These are phyloP conservation scores for Rotaria sp. DNA, from an alignment of 2,888 invertebrate species.

Conservation along the genomic window DNA sequence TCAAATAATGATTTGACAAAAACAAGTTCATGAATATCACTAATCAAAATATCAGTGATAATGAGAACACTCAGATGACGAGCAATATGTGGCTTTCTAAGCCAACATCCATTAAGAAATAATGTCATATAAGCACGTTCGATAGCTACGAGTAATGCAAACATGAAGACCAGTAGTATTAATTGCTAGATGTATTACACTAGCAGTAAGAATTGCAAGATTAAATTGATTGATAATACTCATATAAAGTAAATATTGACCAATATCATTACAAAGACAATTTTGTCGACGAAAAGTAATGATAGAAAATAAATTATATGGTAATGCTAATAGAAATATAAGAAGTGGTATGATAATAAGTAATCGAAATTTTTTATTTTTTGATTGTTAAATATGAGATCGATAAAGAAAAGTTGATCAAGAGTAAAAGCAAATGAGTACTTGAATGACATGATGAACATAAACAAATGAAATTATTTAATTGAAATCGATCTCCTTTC, in stretches of 20 bases:
- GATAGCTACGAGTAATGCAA: neutral
- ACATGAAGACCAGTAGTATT: neutral
- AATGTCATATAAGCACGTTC: conserved; percentile 8
- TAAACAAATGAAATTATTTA: neutral
- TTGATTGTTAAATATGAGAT: neutral
- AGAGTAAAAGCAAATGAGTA: conserved; percentile 3
- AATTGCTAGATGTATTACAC: neutral
- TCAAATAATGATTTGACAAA: neutral
- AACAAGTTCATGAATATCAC: neutral
- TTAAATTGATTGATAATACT: neutral
- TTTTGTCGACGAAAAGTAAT: neutral
- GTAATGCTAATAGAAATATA: neutral
- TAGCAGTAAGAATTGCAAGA: neutral
- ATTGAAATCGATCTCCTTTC: neutral
- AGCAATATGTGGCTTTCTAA: neutral
- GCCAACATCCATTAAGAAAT: neutral
- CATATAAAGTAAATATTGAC: conserved; percentile 16
- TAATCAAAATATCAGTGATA: neutral
- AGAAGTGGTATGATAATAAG: neutral
- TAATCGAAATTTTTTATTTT: neutral
- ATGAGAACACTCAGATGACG: neutral
- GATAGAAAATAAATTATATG: neutral
- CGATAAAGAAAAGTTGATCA: neutral
- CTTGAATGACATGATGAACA: conserved; percentile 16
- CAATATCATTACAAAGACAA: neutral